Base-by-base conservation (phyloP, 1,140 invertebrate species). In the Drosophila triauraria region DNA sequence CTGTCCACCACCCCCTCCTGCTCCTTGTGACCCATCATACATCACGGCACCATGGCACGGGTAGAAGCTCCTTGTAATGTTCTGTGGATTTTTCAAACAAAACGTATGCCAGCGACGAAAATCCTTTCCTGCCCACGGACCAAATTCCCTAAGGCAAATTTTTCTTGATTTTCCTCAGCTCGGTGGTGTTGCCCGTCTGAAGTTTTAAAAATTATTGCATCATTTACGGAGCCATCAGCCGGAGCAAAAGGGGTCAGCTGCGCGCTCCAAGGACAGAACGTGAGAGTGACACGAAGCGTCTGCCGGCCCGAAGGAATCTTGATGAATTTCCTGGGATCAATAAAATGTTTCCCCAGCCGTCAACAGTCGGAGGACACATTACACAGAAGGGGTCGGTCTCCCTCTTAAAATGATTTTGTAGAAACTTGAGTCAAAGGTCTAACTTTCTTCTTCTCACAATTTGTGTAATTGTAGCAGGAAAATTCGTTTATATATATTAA, bases 191-290 rank as follows among this genome's bases (percentile, higher is more conserved):
- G 64, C 17, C 27, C 75, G 78, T 77, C 77, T 48, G 62, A 77
- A 80, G 67, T 60, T 80, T 70, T 54, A 54, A 83, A 78, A 80
- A 84, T 80, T 72, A 84, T 80, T 84, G 78, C 72, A 80, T 74
- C 72, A 68, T 80, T 84, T 77, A 42, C 59, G 78, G 58, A 23
- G 68, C 54, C 54, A 72, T 72, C 68, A 51, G 67, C 27, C 46
- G 43, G 54, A 57, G 50, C 43, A 25, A 25, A 56, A 46, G 27
- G 38, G 56, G 67, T 50, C 74, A 61, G 32, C 20, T 23, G 13
- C 23, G 42, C 15, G 32, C 68, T 25, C 40, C 62, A 42, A 50
- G 44, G 68, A 64, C 65, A 44, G 54, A 20, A 69, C 65, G 65
- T 64, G 65, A 69, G 65, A 51, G 44, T 69, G 65, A 69, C 60